phyloP scores from a whole-genome alignment of 92 coral and sea anemone genomes.

The Epizoanthus scotinus region DNA sequence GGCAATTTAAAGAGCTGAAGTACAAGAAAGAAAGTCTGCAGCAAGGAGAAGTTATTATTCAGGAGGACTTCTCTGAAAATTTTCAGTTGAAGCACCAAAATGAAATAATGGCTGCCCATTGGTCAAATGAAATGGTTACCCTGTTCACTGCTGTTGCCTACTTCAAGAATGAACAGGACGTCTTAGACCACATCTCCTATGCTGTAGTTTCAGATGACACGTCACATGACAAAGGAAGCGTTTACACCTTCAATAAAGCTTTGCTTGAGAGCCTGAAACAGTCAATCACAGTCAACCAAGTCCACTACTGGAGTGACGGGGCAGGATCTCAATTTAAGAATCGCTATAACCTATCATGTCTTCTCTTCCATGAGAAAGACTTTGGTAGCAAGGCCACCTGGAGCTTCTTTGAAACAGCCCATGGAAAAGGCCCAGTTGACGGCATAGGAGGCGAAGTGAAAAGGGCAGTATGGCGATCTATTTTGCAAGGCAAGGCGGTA shows the following conservation, averaged over 20 bases:
- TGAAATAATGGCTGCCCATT: conserved; percentile 64
- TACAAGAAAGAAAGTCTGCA: no score
- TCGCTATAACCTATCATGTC: conserved; percentile 40
- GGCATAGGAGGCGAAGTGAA: conserved; percentile 60
- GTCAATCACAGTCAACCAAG: conserved; percentile 1
- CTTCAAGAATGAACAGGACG: conserved; percentile 16
- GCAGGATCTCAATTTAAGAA: conserved; percentile 57
- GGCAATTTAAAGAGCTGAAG: no score
- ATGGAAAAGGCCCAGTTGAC: conserved; percentile 62
- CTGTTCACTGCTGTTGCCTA: conserved; percentile 60
- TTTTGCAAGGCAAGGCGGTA: conserved; percentile 47
- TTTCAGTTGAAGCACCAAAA: conserved; percentile 54
- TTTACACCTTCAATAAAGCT: conserved; percentile 49
- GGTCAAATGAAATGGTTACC: conserved; percentile 56
- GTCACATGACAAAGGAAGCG: conserved; percentile 44
- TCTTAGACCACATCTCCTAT: conserved; percentile 48
- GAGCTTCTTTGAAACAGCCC: conserved; percentile 64
- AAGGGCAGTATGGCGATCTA: conserved; percentile 59
- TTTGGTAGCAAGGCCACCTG: conserved; percentile 48
- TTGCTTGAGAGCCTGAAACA: not conserved
- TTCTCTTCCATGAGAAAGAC: conserved; percentile 52
- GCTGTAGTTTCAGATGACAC: conserved; percentile 52
- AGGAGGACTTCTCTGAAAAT: no score
- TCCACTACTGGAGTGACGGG: conserved; percentile 61
- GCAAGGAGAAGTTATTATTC: no score